phyloP scores from a whole-genome alignment of 2,888 invertebrate species.

The Lasioglossum calceatum region DNA sequence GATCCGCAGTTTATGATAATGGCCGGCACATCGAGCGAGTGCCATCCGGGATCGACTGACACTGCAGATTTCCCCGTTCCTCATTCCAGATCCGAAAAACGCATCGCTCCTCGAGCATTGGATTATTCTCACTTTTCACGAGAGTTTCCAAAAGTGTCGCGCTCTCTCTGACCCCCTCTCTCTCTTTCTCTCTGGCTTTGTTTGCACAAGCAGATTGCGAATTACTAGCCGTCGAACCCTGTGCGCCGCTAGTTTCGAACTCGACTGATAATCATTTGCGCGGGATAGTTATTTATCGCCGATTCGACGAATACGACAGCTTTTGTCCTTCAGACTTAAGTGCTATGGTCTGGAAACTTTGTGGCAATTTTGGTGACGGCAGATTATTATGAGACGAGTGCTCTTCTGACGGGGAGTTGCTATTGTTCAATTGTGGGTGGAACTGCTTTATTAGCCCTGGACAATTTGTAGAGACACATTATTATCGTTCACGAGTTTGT shows the following conservation, averaged over 20 bases:
- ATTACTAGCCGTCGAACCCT: background rate
- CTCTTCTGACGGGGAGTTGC: too few species aligned
- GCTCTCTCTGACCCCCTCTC: accelerated
- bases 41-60: constrained; percentile 47
- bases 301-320: background rate
- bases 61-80: constrained; percentile 42
- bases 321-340: too few species aligned
- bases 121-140: background rate
- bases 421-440: too few species aligned
- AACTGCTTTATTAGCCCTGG: too few species aligned
- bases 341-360: too few species aligned
- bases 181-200: background rate
- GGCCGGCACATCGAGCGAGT: constrained; percentile 29
- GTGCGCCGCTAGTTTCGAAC: background rate
- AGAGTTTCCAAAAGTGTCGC: background rate
- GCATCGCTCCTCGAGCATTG: background rate
- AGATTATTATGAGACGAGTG: too few species aligned
- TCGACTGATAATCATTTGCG: background rate
- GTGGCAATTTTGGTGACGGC: too few species aligned
- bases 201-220: background rate
- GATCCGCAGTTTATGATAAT: constrained; percentile 69
- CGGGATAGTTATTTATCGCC: background rate
- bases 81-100: constrained; percentile 21
- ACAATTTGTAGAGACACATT: too few species aligned
- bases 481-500: too few species aligned